A percentile compares a stretch with the other conserved stretches of the same genome.
Evolutionary conservation across 2,113 vertebrate genomes (phyloP).

Genomic region (Hassar affinis): DNA sequence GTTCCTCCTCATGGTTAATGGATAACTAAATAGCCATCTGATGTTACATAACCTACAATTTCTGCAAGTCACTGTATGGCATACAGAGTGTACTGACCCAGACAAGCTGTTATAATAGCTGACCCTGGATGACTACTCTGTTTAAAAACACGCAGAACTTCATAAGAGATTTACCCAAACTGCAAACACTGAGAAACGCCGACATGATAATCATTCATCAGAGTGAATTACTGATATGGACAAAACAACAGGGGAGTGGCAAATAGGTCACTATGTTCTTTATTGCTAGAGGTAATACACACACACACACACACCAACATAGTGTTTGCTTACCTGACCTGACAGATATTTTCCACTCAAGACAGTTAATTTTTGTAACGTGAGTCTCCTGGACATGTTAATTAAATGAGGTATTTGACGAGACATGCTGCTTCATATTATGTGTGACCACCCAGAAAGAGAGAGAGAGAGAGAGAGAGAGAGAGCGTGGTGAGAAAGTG

Average conservation of each 20-base stretch:
- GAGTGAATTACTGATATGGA: background rate
- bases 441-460: no score
- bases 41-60: conserved; percentile 27
- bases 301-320: no score
- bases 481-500: background rate
- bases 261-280: background rate
- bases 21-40: background rate
- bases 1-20: conserved; percentile 6
- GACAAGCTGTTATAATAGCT: background rate
- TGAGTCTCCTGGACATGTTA: background rate
- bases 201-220: background rate
- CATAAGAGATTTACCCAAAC: background rate
- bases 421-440: background rate
- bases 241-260: background rate
- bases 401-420: background rate
- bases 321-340: no score
- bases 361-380: no score
- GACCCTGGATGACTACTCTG: no score
- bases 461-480: background rate
- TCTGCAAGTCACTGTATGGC: conserved; percentile 46
- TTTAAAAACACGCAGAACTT: background rate
- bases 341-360: no score
- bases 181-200: background rate
- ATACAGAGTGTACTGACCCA: background rate
- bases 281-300: background rate